Evolutionary conservation across 2,797 vertebrate species (phyloP).

Genomic region (Uromys caudimaculatus): DNA sequence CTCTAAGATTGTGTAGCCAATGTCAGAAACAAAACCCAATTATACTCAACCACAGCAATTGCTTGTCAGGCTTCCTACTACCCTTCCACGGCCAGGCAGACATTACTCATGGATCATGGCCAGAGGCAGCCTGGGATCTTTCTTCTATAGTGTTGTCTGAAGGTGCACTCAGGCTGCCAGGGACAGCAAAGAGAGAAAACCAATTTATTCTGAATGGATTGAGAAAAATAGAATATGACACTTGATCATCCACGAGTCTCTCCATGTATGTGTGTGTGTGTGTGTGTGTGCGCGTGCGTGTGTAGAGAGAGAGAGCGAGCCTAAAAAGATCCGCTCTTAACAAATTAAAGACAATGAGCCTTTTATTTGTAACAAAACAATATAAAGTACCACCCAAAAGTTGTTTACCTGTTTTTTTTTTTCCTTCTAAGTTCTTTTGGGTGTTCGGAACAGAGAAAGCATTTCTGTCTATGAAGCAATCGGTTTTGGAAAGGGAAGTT

Average conservation of each 20-base stretch:
- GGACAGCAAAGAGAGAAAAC: neutral
- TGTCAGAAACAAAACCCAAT: conserved; percentile 20
- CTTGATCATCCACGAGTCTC: neutral
- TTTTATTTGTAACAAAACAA: conserved; percentile 10
- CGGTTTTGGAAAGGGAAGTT: conserved; percentile 60
- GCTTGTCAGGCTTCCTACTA: neutral
- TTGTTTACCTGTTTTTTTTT: neutral
- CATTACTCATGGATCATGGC: neutral
- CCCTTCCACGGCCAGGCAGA: neutral
- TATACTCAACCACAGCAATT: conserved; percentile 19
- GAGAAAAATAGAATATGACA: neutral
- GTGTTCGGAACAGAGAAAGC: neutral
- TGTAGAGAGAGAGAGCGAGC: neutral
- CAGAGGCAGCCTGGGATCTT: neutral
- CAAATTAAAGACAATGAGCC: conserved; percentile 23
- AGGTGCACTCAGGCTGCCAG: neutral
- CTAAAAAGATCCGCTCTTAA: neutral
- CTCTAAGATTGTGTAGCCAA: neutral
- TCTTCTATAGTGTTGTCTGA: neutral
- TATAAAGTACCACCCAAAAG: neutral
- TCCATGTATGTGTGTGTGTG: neutral
- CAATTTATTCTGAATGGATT: neutral
- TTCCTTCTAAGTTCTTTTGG: neutral
- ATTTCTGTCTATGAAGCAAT: neutral
- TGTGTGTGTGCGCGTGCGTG: neutral